phyloP scores from a whole-genome alignment of 2,888 invertebrate species.

The Xestia c-nigrum region DNA sequence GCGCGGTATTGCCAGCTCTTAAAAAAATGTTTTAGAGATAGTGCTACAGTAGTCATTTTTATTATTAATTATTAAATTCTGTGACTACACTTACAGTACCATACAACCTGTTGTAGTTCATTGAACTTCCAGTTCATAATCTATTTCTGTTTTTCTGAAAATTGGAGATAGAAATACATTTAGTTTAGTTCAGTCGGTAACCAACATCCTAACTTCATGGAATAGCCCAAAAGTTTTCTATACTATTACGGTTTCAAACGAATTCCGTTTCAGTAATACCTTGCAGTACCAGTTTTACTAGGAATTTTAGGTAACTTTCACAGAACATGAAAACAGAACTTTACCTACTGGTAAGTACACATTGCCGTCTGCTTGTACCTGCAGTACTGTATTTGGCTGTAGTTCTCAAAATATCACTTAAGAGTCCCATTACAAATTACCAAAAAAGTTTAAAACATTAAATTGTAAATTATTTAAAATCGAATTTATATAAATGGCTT shows the following conservation, averaged over 20 bases:
- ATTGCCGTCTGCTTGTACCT: background rate
- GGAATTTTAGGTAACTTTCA: background rate
- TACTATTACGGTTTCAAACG: constrained; percentile 9
- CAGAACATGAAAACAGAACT: background rate
- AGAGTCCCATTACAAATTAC: too few relatives aligned
- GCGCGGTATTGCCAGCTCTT: too few relatives aligned
- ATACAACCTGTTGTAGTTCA: background rate
- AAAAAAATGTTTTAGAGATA: too few relatives aligned
- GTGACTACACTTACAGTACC: background rate
- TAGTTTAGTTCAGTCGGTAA: background rate
- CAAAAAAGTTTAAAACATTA: too few relatives aligned
- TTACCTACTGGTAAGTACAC: background rate
- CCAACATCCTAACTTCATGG: constrained; percentile 9
- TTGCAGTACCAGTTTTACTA: constrained; percentile 1
- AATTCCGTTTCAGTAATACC: background rate
- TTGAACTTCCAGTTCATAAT: background rate
- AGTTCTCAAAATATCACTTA: too few relatives aligned
- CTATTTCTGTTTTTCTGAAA: background rate
- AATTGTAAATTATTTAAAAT: too few relatives aligned
- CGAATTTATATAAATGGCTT: too few relatives aligned
- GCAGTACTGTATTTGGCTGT: too few relatives aligned
- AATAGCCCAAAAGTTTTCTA: constrained; percentile 8
- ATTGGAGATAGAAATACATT: background rate
- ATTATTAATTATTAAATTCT: too few relatives aligned
- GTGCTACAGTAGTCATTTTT: too few relatives aligned